These are phyloP conservation scores for Heterohyrax brucei DNA, from an alignment of 2,797 vertebrate species.

Conservation along the genomic window DNA sequence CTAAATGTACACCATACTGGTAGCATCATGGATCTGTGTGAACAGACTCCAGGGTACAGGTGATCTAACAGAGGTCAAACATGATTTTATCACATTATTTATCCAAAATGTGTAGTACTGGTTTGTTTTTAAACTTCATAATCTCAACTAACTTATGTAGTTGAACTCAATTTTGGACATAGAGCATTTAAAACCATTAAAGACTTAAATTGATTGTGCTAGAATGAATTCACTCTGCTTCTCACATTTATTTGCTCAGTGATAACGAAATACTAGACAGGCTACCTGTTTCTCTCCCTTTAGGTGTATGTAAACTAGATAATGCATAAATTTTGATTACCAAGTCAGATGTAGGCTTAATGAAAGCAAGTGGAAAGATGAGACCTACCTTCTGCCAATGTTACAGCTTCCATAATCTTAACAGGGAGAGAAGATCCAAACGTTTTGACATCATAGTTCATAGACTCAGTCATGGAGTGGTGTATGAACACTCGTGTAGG, in stretches of 20 bases:
- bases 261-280: background rate
- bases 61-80: background rate
- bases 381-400: slow-evolving; percentile 93
- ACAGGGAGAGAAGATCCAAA: slow-evolving; percentile 97
- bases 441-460: slow-evolving; percentile 95
- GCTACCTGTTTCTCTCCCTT: background rate
- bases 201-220: background rate
- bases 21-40: background rate
- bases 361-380: slow-evolving; percentile 6
- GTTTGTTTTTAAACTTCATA: background rate
- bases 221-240: slow-evolving; percentile 41
- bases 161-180: slow-evolving; percentile 12
- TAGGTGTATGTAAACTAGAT: background rate
- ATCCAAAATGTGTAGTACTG: background rate
- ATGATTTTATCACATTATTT: background rate
- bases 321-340: background rate
- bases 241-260: slow-evolving; percentile 8
- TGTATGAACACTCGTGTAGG: slow-evolving; percentile 93
- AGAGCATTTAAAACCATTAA: background rate
- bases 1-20: background rate
- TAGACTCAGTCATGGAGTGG: slow-evolving; percentile 91
- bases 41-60: background rate
- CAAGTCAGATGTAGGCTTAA: background rate
- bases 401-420: slow-evolving; percentile 97
- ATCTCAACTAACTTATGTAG: background rate